phyloP scores from a whole-genome alignment of 2,113 vertebrate species.

The Aramus guarauna region DNA sequence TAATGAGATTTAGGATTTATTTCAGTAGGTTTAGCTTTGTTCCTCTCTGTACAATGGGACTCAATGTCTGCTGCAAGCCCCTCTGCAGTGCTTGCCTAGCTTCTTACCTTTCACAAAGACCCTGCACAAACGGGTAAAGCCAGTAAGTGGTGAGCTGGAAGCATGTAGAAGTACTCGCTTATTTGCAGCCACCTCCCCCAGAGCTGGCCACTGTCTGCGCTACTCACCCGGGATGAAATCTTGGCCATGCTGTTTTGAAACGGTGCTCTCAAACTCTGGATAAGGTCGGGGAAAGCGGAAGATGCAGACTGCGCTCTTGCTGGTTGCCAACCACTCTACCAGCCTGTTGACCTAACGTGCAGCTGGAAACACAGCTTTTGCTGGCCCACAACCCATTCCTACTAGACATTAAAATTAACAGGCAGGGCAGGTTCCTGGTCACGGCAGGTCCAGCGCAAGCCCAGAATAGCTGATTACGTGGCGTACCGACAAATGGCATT shows the following conservation, averaged over 20 bases:
- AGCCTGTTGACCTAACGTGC: neutral
- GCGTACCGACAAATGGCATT: neutral
- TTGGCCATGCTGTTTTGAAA: neutral
- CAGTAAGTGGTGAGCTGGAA: neutral
- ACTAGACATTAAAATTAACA: neutral
- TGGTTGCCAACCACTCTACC: neutral
- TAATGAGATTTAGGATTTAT: neutral
- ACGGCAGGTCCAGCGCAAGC: neutral
- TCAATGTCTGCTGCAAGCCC: neutral
- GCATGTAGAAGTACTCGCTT: neutral
- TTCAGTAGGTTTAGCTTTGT: neutral
- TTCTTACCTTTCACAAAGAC: neutral
- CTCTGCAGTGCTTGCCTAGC: neutral
- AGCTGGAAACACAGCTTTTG: neutral
- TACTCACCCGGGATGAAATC: neutral
- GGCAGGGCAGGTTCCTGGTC: neutral
- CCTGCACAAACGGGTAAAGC: neutral
- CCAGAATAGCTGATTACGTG: neutral
- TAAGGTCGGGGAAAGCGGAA: neutral
- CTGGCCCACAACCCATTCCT: neutral
- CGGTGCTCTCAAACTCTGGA: neutral
- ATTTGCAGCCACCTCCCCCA: rapidly evolving
- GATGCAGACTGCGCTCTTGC: neutral
- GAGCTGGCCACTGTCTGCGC: neutral
- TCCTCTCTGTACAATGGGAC: neutral